Base-by-base conservation (phyloP, 2,797 vertebrate genomes). In the Thamnophis elegans region DNA sequence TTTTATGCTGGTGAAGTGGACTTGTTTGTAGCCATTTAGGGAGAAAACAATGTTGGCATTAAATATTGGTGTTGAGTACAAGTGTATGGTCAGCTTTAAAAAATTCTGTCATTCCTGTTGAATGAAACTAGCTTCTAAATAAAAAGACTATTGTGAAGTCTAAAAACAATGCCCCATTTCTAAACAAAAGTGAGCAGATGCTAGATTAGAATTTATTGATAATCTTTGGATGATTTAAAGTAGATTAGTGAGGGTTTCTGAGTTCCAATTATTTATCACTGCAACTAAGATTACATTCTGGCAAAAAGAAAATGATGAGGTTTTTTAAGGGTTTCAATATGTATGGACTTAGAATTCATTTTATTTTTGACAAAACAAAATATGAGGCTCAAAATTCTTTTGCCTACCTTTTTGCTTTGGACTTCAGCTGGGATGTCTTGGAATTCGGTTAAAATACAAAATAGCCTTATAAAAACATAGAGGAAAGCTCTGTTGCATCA, bases 1-100 rank as follows among this genome's bases (percentile, higher is more conserved):
- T 55, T 94, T 94, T 88, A 59, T 20, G 32, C 32, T 87, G 59
- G 9, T 90, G n/a, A 54, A 68, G 59, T 55, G 56, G 94, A 54
- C 25, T 86, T 36, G 60, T 55, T 88, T 90, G 55, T 54, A 95
- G 92, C 54, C n/a, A 90, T 95, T 89, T 94, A 58, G 73, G 93
- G 26, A 1, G 90, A 94, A 87, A 0, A 0, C 54, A 60, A 7
- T 86, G 25, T 90, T 93, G 56, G 20, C 56, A 26, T 88, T 58
- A 73, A 85, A 11, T 85, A 26, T 1, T 82, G 13, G 18, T 14
- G 14, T 68, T 56, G 36, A 86, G 62, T 54, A 68, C 14, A 20
- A 28, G 3, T 8, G 20, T 82, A 47, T 36, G 10, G 89, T 26
- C 20, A 56, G 12, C 36, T 90, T 87, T 90, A 60, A 85, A 51